A percentile compares a stretch with the other conserved stretches of the same genome.
These are phyloP conservation scores for Heterochromis multidens DNA, from an alignment of 2,113 vertebrate genomes.

Conservation along the genomic window DNA sequence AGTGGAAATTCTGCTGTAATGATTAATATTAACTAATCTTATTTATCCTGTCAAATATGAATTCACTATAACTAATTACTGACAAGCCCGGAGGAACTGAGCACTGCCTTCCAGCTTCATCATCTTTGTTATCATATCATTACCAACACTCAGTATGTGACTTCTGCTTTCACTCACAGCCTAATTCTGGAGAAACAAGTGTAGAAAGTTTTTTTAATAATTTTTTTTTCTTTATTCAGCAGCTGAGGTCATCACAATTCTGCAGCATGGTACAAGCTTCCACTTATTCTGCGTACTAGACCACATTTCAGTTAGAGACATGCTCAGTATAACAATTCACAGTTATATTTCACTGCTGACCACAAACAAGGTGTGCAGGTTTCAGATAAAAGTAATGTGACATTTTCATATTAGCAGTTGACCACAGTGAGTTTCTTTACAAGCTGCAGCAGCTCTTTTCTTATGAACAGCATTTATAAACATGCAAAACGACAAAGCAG, in stretches of 20 bases:
- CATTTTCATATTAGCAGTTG: not conserved
- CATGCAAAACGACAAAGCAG: not conserved
- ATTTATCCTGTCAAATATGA: too few species aligned
- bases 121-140: not conserved
- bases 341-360: not conserved
- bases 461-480: not conserved
- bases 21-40: too few species aligned
- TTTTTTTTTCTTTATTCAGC: too few species aligned
- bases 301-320: not conserved
- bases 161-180: too few species aligned
- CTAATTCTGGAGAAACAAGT: not conserved
- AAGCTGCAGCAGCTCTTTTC: accelerated
- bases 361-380: not conserved
- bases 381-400: not conserved
- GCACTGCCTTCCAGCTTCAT: too few species aligned
- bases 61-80: too few species aligned
- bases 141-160: not conserved
- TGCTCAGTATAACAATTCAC: not conserved
- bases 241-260: too few species aligned
- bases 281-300: accelerated
- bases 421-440: accelerated
- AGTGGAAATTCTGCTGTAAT: too few species aligned
- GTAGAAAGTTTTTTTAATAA: too few species aligned
- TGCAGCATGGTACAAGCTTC: not conserved
- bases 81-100: too few species aligned